Evolutionary conservation across 2,888 invertebrate species (phyloP), one percentile per base, ranked within the genome.

Genomic region (Sericinus montela): DNA sequence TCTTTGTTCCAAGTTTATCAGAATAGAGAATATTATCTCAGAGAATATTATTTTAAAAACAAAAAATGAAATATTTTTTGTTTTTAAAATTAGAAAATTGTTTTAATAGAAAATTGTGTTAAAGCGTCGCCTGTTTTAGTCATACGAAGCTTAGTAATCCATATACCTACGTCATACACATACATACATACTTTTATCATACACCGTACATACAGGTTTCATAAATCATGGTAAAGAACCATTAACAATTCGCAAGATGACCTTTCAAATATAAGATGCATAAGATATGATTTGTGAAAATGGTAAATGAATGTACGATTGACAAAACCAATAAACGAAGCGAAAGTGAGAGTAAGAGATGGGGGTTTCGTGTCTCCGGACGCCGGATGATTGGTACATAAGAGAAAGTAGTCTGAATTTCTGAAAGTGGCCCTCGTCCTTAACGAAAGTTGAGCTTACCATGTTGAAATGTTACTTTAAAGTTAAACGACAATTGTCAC

Each of bases 301-400:
- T 39, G 14, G 30, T 15, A 42, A 48, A 48, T 38, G 39, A 42
- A 42, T 43, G 48, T 42, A 28, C 19, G 43, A 47, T 45, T 45
- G 35, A 30, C 50, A 42, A 51, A 45, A 51, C 28, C 30, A 45
- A 51, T 45, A 51, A 11, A 23, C 19, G 41, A 9, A 14, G 43
- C 36, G 50, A 51, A 51, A 51, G 50, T 38, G 50, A 45, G 49
- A 50, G 45, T 45, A 43, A 16, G 49, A 45, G 44, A 49, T 45
- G 41, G 28, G 15, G 32, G 30, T 48, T 15, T 23, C 37, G 32
- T 32, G 43, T 37, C 49, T 36, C 47, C 30, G 37, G 32, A 45
- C 37, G 45, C 47, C 41, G 34, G 32, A 46, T 41, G 45, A 45
- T 51, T 45, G 50, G 45, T 45, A 41, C 48, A 38, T 13, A 29